Evolutionary conservation across 92 coral and sea anemone genomes (phyloP).

Genomic region (Palythoa grandiflora): DNA sequence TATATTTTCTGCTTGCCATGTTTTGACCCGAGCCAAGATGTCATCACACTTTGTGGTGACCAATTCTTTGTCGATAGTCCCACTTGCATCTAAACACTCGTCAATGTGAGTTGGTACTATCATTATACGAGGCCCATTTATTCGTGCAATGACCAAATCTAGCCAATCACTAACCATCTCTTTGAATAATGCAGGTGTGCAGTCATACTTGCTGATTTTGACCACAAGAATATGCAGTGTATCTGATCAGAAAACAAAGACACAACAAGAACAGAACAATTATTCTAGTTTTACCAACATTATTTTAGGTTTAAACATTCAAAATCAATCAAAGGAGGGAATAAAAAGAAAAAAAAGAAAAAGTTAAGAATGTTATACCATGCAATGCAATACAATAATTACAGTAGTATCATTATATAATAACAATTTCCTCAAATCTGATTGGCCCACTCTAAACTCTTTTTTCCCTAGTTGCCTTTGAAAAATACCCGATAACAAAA

Average conservation of each 20-base stretch:
- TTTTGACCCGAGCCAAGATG: constrained; percentile 69
- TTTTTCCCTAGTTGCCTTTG: too few species aligned
- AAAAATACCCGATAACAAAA: too few species aligned
- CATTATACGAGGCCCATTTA: constrained; percentile 83
- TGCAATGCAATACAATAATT: too few species aligned
- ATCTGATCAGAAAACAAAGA: constrained; percentile 48
- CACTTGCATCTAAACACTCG: constrained; percentile 48
- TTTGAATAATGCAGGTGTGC: constrained; percentile 61
- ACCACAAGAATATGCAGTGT: constrained; percentile 88
- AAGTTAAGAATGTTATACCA: too few species aligned
- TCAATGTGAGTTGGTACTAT: constrained; percentile 91
- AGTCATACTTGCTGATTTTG: constrained; percentile 69
- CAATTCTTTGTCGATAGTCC: constrained; percentile 20
- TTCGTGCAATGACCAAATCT: constrained; percentile 81
- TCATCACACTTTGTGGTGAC: constrained; percentile 69
- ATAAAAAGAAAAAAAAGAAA: too few species aligned
- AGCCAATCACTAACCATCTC: constrained; percentile 92
- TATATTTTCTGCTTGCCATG: constrained; percentile 54
- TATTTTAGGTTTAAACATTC: too few species aligned
- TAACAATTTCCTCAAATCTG: too few species aligned
- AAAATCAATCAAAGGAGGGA: too few species aligned
- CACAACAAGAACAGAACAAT: background rate
- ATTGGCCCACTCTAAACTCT: too few species aligned
- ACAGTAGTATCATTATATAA: too few species aligned
- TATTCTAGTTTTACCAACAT: too few species aligned